Conservation (phyloP, 2,113 vertebrate genomes). For the Takifugu flavidus region DNA sequence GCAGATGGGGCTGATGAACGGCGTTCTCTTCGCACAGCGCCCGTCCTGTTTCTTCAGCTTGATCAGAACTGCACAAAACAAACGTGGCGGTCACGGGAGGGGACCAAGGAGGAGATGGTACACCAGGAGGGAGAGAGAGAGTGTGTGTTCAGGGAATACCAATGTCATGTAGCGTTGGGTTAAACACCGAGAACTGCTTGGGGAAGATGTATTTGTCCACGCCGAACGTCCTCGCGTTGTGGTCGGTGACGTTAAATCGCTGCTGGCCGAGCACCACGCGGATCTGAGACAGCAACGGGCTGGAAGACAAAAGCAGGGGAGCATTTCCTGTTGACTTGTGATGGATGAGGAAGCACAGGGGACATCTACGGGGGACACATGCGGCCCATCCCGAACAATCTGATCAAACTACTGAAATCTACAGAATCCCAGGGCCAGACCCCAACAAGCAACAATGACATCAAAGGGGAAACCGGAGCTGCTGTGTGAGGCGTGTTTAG, state of each 20-base stretch:
- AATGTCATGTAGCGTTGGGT: slow-evolving; percentile 85
- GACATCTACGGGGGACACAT: too few relatives aligned
- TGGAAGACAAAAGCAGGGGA: too few relatives aligned
- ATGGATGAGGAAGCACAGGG: slow-evolving; percentile 70
- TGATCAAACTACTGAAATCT: background rate
- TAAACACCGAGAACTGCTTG: slow-evolving; percentile 81
- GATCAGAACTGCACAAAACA: slow-evolving; percentile 78
- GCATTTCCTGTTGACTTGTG: slow-evolving; percentile 15
- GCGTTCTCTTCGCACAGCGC: slow-evolving; percentile 80
- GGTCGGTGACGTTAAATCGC: slow-evolving; percentile 79
- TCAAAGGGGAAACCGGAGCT: slow-evolving; percentile 25
- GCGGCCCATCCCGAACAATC: too few relatives aligned
- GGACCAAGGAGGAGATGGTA: slow-evolving; percentile 3
- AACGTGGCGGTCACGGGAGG: background rate
- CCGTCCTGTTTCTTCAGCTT: slow-evolving; percentile 86
- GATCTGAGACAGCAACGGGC: slow-evolving; percentile 61
- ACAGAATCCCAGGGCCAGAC: too few relatives aligned
- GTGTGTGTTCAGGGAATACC: slow-evolving; percentile 73
- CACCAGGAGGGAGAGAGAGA: slow-evolving; percentile 15
- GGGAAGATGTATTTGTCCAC: slow-evolving; percentile 84
- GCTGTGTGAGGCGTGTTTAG: slow-evolving; percentile 27
- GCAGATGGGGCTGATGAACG: slow-evolving; percentile 88
- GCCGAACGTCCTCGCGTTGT: slow-evolving; percentile 79
- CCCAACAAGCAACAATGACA: background rate
- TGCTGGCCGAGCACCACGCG: slow-evolving; percentile 92